Base-by-base conservation (phyloP, 2,888 invertebrate species). In the Alitta virens region DNA sequence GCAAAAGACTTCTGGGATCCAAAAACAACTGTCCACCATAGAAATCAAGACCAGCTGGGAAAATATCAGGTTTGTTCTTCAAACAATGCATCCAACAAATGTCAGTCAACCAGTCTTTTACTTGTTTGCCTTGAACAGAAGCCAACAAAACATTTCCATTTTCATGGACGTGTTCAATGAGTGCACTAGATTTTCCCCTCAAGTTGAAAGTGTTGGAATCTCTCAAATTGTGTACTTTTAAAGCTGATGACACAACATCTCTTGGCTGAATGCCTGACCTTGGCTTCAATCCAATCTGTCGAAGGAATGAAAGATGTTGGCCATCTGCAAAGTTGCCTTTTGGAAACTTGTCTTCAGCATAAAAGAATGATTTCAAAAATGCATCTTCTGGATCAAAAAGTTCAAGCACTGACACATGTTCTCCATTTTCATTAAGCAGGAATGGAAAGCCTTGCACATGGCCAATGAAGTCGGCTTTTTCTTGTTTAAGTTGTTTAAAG, bases 381-480 rank as follows among this genome's bases (percentile, higher is more conserved):
- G 23, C 40, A 18, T 42, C 46, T 12, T 59, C 55, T 9, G 71
- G 71, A 46, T 73, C 71, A 68, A 63, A 72, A n/a, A 72, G 57
- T 2, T 67, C 64, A 38, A 27, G 50, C 16, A 68, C 64, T 21
- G 21, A 54, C 16, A 55, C 60, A 9, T 61, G 9, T 1, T 27
- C 14, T 1, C 62, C 63, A 1, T 26, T 56, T 2, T 16, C 38
- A 1, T 64, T 67, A 21, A 18, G 51, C 9, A 71, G 64, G 53
- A 71, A 71, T 2, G 66, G 63, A n/a, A 70, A 46, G 9, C 59
- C 52, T 18, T 46, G 21, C 9, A 68, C 40, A 21, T 33, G 14
- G 5, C n/a, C 18, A 18, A 18, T n/a, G 7, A 46, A 46, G 7
- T 21, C 46, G 5, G 5, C 21, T 46, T 18, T 18, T 16, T 9